Percentiles rank a stretch among this genome's conserved stretches.
Conservation (phyloP, 2,113 vertebrate species). For the Macquaria australasica region DNA sequence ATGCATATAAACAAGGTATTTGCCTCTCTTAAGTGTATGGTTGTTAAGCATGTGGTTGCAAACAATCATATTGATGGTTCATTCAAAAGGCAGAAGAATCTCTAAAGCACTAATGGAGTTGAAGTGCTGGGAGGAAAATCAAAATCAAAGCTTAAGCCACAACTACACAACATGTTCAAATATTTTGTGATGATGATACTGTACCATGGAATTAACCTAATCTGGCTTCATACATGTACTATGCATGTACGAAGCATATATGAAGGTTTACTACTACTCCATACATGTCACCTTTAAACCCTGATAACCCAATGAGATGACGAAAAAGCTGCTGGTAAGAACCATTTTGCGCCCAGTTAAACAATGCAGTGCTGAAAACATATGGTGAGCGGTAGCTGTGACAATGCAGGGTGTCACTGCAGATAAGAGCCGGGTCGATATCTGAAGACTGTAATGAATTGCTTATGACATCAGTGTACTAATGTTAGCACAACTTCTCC, state of each 20-base stretch:
- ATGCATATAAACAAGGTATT: background rate
- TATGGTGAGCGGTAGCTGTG: conserved; percentile 8
- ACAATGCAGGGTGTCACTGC: conserved; percentile 49
- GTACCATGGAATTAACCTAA: background rate
- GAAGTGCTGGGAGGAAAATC: background rate
- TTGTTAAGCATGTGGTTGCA: background rate
- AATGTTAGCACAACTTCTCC: conserved; percentile 59
- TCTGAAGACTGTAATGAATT: conserved; percentile 65
- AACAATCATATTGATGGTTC: conserved; percentile 27
- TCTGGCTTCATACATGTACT: background rate
- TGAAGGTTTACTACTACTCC: background rate
- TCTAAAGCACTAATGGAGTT: conserved; percentile 15
- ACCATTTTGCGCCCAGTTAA: background rate
- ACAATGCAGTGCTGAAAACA: background rate
- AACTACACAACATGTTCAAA: background rate
- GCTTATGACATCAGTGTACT: conserved; percentile 69
- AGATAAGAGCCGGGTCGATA: conserved; percentile 65
- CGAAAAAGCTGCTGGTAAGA: background rate
- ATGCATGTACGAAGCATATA: background rate
- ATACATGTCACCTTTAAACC: background rate
- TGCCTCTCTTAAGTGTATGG: background rate
- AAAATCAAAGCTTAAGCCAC: background rate
- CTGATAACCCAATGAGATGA: background rate
- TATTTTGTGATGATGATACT: background rate
- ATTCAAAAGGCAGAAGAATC: conserved; percentile 13